Percentiles rank a stretch among this genome's conserved stretches.
phyloP scores from a whole-genome alignment of 2,113 vertebrate species.

The Ictalurus furcatus region DNA sequence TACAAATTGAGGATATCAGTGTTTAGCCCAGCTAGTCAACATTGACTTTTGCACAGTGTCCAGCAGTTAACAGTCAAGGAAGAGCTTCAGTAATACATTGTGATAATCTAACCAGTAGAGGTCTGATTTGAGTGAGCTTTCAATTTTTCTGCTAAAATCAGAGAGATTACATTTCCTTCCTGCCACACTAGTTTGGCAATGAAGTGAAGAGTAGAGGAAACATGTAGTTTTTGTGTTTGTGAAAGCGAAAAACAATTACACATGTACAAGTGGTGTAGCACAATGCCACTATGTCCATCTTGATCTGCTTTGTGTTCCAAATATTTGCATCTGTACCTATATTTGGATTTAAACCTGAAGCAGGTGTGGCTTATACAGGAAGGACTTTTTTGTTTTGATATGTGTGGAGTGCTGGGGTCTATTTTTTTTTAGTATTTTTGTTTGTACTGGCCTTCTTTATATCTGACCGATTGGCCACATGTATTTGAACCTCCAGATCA shows the following conservation, averaged over 20 bases:
- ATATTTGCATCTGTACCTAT: not conserved
- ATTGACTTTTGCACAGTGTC: conserved; percentile 44
- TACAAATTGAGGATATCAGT: conserved; percentile 36
- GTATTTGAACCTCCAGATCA: too few species aligned
- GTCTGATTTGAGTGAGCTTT: conserved; percentile 1
- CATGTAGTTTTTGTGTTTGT: not conserved
- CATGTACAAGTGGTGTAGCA: not conserved
- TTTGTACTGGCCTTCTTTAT: not conserved
- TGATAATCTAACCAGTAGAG: not conserved
- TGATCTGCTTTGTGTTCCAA: not conserved
- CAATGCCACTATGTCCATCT: not conserved
- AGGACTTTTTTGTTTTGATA: not conserved
- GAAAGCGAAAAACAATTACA: not conserved
- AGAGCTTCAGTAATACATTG: conserved; percentile 1
- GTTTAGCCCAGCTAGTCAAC: conserved; percentile 52
- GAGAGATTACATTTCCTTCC: conserved; percentile 15
- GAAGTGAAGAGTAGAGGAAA: not conserved
- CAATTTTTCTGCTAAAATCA: conserved; percentile 5
- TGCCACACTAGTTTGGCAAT: conserved; percentile 15
- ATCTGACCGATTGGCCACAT: not conserved
- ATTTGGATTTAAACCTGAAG: not conserved
- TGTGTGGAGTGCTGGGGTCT: not conserved
- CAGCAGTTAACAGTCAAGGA: not conserved
- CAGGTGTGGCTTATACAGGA: not conserved
- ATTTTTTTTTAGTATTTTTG: too few species aligned